These are phyloP conservation scores for Pteromalus puparum DNA, from an alignment of 1,140 invertebrate genomes.

Conservation along the genomic window DNA sequence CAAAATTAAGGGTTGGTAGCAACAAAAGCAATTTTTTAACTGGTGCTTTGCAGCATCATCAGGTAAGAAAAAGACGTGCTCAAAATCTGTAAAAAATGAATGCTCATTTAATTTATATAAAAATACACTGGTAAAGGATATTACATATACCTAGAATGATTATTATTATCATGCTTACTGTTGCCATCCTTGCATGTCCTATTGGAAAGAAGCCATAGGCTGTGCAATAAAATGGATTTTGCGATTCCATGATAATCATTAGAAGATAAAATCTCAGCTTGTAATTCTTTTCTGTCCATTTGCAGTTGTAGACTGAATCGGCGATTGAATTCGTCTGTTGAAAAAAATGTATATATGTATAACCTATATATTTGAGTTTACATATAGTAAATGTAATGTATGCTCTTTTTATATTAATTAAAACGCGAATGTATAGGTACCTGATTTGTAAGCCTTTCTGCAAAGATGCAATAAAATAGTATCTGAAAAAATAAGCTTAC, in stretches of 20 bases:
- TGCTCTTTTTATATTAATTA: background rate
- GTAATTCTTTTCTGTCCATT: background rate
- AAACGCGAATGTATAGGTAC: background rate
- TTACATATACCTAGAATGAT: too few species aligned
- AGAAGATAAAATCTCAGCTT: background rate
- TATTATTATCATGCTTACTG: background rate
- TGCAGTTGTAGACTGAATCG: background rate
- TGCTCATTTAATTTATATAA: too few species aligned
- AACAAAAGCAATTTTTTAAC: too few species aligned
- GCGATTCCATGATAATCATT: background rate
- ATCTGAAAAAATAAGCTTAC: background rate
- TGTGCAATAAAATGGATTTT: conserved; percentile 9
- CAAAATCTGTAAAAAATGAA: background rate
- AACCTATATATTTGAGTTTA: too few species aligned
- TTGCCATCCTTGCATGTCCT: background rate
- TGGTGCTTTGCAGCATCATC: conserved; percentile 3
- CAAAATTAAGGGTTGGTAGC: too few species aligned
- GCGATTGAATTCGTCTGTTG: background rate
- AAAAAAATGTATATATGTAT: too few species aligned
- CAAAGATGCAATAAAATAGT: conserved; percentile 1
- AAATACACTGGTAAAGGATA: too few species aligned
- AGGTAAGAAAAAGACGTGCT: background rate
- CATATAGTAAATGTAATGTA: background rate
- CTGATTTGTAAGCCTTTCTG: background rate
- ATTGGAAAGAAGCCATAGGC: conserved; percentile 8